A percentile compares a stretch with the other conserved stretches of the same genome.
phyloP scores from a whole-genome alignment of 2,797 vertebrate species.

The Pantherophis vulpinus region DNA sequence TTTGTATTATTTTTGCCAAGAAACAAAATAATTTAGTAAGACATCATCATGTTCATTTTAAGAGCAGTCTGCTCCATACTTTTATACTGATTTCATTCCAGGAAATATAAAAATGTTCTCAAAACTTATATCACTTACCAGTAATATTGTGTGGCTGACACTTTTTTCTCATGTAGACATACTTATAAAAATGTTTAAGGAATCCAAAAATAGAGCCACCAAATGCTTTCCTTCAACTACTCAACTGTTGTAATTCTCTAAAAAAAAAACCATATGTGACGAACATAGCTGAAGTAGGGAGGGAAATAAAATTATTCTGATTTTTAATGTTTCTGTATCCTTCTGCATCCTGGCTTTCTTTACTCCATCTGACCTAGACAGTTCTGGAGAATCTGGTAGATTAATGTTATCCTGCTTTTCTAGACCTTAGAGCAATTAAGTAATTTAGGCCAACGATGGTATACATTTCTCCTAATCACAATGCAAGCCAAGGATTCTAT shows the following conservation, averaged over 20 bases:
- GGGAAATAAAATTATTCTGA: not conserved
- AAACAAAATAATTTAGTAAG: not conserved
- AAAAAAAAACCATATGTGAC: conserved; percentile 21
- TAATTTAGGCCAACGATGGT: not conserved
- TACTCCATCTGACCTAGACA: not conserved
- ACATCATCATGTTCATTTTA: not conserved
- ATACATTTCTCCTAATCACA: not conserved
- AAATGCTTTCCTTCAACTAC: conserved; percentile 24
- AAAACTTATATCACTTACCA: not conserved
- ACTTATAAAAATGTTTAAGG: not conserved
- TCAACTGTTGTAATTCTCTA: conserved; percentile 27
- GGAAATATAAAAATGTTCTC: not conserved
- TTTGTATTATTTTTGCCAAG: not conserved
- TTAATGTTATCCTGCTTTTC: not conserved
- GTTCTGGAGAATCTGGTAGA: not conserved
- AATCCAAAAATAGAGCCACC: not conserved
- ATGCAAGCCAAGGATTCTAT: not conserved
- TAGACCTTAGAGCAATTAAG: not conserved
- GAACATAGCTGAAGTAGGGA: not conserved
- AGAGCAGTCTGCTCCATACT: not conserved
- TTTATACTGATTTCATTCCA: not conserved
- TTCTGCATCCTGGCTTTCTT: not conserved
- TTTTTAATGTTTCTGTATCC: not conserved
- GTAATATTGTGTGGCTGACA: not conserved
- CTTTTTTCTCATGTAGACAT: not conserved